Conservation (phyloP, 2,113 vertebrate genomes). For the Malaclemys terrapin region DNA sequence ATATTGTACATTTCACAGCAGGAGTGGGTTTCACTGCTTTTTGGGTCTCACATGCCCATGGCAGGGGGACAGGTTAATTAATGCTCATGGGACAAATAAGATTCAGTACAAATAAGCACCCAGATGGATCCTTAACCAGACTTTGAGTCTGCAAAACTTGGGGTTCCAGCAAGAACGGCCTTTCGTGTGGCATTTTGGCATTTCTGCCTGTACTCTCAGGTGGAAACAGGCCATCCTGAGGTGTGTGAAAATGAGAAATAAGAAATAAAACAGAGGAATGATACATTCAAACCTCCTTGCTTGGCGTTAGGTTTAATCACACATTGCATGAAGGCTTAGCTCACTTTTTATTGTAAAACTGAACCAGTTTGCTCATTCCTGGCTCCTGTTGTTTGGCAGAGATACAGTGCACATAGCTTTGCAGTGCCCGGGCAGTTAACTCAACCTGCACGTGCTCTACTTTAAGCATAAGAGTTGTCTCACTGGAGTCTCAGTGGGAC, state of each 20-base stretch:
- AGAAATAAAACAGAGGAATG: not conserved
- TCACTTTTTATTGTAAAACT: slow-evolving; percentile 38
- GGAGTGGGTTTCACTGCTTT: not conserved
- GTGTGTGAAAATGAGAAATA: not conserved
- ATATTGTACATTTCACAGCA: not conserved
- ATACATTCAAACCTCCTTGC: slow-evolving; percentile 23
- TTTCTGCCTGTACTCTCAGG: not conserved
- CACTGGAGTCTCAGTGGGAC: slow-evolving; percentile 21
- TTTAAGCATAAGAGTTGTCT: slow-evolving; percentile 37
- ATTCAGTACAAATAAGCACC: slow-evolving; percentile 36
- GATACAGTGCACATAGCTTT: not conserved
- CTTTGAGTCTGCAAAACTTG: slow-evolving; percentile 11
- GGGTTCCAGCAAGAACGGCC: not conserved
- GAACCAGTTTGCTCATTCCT: slow-evolving; percentile 49
- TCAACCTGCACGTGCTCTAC: slow-evolving; percentile 18
- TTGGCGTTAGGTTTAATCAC: not conserved
- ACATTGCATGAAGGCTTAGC: not conserved
- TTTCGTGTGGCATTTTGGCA: slow-evolving; percentile 4
- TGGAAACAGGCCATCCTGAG: not conserved
- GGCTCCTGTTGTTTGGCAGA: slow-evolving; percentile 19
- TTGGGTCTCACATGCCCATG: not conserved
- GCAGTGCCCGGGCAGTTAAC: not conserved
- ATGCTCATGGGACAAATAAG: slow-evolving; percentile 20
- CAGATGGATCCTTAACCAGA: not conserved
- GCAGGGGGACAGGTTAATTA: slow-evolving; percentile 9